Percentiles rank a stretch among this genome's conserved stretches.
Conservation (phyloP, 2,888 invertebrate species). For the Drosophila affinis region DNA sequence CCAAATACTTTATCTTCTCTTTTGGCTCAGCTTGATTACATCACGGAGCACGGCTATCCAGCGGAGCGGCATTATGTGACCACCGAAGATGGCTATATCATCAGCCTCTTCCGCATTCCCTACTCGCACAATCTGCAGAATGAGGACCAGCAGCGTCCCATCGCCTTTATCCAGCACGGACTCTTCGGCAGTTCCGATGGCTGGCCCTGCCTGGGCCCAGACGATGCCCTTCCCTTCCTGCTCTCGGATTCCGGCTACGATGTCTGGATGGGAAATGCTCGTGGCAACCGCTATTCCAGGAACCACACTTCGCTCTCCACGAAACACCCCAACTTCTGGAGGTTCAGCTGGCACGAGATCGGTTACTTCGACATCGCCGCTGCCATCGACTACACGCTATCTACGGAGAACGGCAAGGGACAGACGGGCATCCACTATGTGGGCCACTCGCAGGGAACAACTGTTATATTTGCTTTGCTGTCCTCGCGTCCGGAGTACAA, state of each 20-base stretch:
- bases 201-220: conserved; percentile 69
- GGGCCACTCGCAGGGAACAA: conserved; percentile 79
- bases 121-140: conserved; percentile 62
- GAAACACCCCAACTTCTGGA: conserved; percentile 61
- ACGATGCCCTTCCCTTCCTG: conserved; percentile 66
- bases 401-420: conserved; percentile 50
- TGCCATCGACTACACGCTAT: conserved; percentile 67
- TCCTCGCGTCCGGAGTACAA: conserved; percentile 73
- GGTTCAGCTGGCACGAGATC: conserved; percentile 93
- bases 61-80: conserved; percentile 86
- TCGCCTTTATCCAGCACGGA: conserved; percentile 85
- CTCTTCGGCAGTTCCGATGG: conserved; percentile 70
- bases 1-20: too few relatives aligned
- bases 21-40: conserved; percentile 47
- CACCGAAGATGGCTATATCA: conserved; percentile 74
- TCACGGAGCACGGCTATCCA: conserved; percentile 85
- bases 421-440: conserved; percentile 72
- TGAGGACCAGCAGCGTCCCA: conserved; percentile 48
- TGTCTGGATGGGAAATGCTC: conserved; percentile 79
- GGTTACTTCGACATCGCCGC: conserved; percentile 85
- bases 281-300: conserved; percentile 66
- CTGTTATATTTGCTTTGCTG: conserved; percentile 63
- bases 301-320: conserved; percentile 48
- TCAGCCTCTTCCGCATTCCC: conserved; percentile 75
- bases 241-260: conserved; percentile 78